Evolutionary conservation across 2,888 invertebrate genomes (phyloP).

Genomic region (Pristionchus maxplancki): DNA sequence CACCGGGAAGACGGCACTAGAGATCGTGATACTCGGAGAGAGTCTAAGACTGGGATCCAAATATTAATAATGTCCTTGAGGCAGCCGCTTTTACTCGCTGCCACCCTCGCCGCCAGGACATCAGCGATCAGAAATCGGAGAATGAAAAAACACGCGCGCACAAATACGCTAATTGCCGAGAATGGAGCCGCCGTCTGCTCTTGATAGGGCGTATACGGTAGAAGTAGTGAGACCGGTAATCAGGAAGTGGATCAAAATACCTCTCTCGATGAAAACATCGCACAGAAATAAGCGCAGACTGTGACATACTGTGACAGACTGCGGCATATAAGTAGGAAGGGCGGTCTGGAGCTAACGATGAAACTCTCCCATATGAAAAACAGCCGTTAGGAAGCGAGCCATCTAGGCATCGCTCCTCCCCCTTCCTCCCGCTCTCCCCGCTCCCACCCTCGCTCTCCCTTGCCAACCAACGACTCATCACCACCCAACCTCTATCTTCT

Average conservation of each 20-base stretch:
- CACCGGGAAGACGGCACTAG: neutral
- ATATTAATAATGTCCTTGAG: neutral
- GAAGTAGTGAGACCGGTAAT: too few relatives aligned
- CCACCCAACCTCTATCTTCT: neutral
- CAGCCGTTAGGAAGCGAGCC: neutral
- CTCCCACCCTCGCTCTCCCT: constrained; percentile 21
- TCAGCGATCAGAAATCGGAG: neutral
- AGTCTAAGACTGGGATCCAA: neutral
- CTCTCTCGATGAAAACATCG: too few relatives aligned
- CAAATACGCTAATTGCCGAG: neutral
- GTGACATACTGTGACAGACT: too few relatives aligned
- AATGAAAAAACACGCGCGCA: neutral
- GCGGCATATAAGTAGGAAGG: too few relatives aligned
- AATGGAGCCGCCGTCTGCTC: neutral
- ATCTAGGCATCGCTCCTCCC: neutral
- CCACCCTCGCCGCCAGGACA: neutral
- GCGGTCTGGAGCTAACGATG: too few relatives aligned
- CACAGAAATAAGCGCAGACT: too few relatives aligned
- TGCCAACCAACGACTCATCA: constrained; percentile 14
- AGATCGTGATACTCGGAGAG: too few relatives aligned
- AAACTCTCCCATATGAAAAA: neutral
- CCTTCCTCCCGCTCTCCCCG: neutral
- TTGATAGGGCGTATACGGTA: too few relatives aligned
- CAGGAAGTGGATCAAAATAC: neutral
- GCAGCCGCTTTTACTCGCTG: neutral